Conservation (phyloP, 1,140 invertebrate species). For the Phortica variegata region DNA sequence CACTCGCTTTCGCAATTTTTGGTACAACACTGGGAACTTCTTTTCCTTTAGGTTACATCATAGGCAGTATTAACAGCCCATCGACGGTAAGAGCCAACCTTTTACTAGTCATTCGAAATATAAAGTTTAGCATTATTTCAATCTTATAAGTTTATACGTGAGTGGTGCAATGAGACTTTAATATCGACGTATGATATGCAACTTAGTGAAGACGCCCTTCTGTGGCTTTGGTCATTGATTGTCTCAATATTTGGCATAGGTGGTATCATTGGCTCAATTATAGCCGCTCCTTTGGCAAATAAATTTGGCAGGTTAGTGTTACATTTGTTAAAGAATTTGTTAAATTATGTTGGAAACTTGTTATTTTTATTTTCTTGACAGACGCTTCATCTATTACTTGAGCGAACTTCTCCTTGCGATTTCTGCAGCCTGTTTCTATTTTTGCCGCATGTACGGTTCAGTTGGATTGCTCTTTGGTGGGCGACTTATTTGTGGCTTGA, state of each 20-base stretch:
- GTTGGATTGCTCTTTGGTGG: conserved; percentile 72
- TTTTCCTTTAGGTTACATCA: conserved; percentile 83
- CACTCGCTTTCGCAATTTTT: conserved; percentile 27
- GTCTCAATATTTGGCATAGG: conserved; percentile 78
- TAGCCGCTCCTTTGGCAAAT: conserved; percentile 72
- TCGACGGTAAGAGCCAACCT: conserved; percentile 24
- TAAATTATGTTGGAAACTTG: too few species aligned
- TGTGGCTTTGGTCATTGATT: conserved; percentile 74
- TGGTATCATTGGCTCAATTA: conserved; percentile 73
- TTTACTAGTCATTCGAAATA: too few species aligned
- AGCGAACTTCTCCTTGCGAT: conserved; percentile 28
- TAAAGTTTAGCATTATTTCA: conserved; percentile 26
- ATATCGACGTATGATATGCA: conserved; percentile 60
- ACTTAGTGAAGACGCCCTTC: conserved; percentile 59
- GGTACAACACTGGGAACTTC: conserved; percentile 75
- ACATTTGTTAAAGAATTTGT: too few species aligned
- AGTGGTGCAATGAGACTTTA: conserved; percentile 71
- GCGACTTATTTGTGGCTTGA: conserved; percentile 69
- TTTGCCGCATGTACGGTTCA: conserved; percentile 63
- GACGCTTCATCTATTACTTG: conserved; percentile 20
- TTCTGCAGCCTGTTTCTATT: conserved; percentile 62
- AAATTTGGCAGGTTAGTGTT: conserved; percentile 70
- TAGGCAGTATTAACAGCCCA: conserved; percentile 80
- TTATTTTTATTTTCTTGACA: too few species aligned
- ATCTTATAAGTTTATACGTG: conserved; percentile 68